These are phyloP conservation scores for Pterobdella sp. DNA, from an alignment of 2,888 invertebrate genomes.

Conservation along the genomic window DNA sequence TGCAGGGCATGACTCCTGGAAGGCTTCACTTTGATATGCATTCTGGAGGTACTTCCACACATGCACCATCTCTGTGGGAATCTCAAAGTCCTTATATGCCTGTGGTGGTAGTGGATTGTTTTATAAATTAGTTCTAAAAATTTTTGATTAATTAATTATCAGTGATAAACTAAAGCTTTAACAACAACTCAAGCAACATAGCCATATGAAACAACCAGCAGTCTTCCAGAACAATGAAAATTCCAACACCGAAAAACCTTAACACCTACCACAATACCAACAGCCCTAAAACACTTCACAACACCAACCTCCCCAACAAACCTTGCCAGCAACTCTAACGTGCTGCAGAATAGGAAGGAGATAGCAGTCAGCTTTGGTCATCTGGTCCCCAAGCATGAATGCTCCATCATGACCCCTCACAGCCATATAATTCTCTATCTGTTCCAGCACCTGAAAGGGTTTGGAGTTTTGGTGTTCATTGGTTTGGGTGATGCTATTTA, in stretches of 20 bases:
- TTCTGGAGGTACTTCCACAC: conserved; percentile 96
- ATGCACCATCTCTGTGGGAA: conserved; percentile 63
- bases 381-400: conserved; percentile 49
- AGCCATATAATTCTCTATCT: conserved; percentile 51
- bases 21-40: conserved; percentile 96
- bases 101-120: conserved; percentile 30
- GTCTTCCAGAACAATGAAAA: background rate
- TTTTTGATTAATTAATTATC: too few species aligned
- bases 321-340: conserved; percentile 83
- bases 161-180: background rate
- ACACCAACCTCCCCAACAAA: conserved; percentile 31
- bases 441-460: conserved; percentile 48
- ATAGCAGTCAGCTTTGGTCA: conserved; percentile 99
- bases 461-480: background rate
- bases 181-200: background rate
- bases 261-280: background rate
- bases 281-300: background rate
- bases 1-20: conserved; percentile 94
- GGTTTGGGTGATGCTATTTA: conserved; percentile 20
- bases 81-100: conserved; percentile 56
- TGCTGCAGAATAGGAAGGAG: conserved; percentile 96
- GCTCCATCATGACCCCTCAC: conserved; percentile 18
- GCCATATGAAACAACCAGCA: background rate
- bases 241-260: background rate
- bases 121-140: too few species aligned